Conservation (phyloP, 2,113 vertebrate species). For the Percopsis transmontana region DNA sequence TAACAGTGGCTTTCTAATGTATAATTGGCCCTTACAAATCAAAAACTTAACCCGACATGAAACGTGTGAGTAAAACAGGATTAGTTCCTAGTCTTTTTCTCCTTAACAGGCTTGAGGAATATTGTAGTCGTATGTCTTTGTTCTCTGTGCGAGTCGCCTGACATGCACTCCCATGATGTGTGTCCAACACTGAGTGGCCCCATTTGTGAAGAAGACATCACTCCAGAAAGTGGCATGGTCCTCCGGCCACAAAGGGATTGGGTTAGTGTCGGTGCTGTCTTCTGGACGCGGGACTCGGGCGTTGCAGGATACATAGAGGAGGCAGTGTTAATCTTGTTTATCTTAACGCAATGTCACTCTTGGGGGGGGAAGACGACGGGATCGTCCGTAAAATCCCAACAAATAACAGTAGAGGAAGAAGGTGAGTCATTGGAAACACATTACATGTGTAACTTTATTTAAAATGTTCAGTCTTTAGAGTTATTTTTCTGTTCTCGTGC, state of each 20-base stretch:
- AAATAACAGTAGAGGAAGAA: no score
- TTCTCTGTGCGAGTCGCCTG: conserved; percentile 53
- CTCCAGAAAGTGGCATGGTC: conserved; percentile 16
- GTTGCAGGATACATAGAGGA: conserved; percentile 42
- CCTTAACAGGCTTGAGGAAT: conserved; percentile 49
- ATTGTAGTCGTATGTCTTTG: conserved; percentile 51
- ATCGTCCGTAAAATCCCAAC: no score
- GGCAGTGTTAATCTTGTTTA: conserved; percentile 35
- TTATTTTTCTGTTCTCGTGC: no score
- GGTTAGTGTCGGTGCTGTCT: conserved; percentile 45
- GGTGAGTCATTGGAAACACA: no score
- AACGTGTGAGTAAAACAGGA: conserved; percentile 47
- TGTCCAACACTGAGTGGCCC: conserved; percentile 53
- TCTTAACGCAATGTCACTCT: not conserved
- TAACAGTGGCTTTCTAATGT: no score
- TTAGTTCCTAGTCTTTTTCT: conserved; percentile 48
- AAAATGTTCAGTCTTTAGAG: no score
- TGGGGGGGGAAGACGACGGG: no score
- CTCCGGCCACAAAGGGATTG: conserved; percentile 52
- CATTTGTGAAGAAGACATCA: conserved; percentile 61
- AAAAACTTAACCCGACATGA: conserved; percentile 34
- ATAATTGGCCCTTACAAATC: not conserved
- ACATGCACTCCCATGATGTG: conserved; percentile 38
- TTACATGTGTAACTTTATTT: no score
- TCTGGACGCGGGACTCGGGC: conserved; percentile 20